Evolutionary conservation across 2,797 vertebrate genomes (phyloP).

Genomic region (Danio albolineatus): DNA sequence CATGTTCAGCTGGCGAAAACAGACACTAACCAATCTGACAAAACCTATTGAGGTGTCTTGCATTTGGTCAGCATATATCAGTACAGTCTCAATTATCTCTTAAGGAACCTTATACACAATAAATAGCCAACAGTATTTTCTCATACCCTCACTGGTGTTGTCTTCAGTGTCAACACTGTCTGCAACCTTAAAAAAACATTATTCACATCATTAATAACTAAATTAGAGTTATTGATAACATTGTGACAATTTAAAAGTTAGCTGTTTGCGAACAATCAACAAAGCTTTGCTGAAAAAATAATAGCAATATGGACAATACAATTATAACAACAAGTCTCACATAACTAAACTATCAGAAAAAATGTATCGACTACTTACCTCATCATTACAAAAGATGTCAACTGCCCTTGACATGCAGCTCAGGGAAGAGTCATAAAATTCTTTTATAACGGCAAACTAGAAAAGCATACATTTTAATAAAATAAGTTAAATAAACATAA

Average conservation of each 20-base stretch:
- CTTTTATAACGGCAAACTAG: conserved; percentile 71
- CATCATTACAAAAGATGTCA: conserved; percentile 59
- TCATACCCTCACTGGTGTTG: conserved; percentile 42
- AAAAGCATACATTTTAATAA: conserved; percentile 38
- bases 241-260: conserved; percentile 2
- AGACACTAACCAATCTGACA: too few species aligned
- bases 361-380: conserved; percentile 63
- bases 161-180: conserved; percentile 30
- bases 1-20: too few species aligned
- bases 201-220: not conserved
- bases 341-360: not conserved
- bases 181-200: not conserved
- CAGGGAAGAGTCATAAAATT: conserved; percentile 66
- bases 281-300: not conserved
- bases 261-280: not conserved
- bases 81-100: too few species aligned
- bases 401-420: conserved; percentile 61
- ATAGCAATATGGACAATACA: not conserved
- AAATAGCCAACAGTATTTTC: not conserved
- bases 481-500: not conserved
- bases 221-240: not conserved
- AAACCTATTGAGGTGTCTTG: too few species aligned
- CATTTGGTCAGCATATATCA: too few species aligned
- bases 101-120: not conserved
- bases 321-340: not conserved